Conservation (phyloP, 2,113 vertebrate genomes). For the Bettongia penicillata region DNA sequence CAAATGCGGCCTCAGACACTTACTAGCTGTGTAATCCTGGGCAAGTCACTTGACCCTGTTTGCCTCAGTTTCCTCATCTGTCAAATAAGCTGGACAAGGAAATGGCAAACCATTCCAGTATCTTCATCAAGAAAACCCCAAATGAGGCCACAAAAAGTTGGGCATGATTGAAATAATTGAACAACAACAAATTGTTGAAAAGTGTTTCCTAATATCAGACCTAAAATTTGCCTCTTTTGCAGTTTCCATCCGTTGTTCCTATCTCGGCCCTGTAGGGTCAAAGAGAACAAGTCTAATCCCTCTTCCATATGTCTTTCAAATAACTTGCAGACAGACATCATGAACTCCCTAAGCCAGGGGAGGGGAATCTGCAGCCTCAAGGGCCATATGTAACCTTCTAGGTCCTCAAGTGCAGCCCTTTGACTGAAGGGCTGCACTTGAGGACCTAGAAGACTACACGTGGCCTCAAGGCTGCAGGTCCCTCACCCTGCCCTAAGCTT, state of each 20-base stretch:
- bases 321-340: background rate
- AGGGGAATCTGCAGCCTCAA: too few species aligned
- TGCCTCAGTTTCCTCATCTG: background rate
- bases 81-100: background rate
- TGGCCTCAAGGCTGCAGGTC: too few species aligned
- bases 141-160: background rate
- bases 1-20: background rate
- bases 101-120: background rate
- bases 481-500: background rate
- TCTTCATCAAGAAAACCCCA: background rate
- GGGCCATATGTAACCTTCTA: too few species aligned
- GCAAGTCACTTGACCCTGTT: background rate
- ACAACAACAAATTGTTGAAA: background rate
- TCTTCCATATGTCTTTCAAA: background rate
- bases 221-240: background rate
- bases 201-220: background rate
- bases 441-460: too few species aligned
- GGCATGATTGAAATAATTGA: background rate
- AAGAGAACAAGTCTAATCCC: background rate
- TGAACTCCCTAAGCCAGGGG: too few species aligned
- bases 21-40: background rate
- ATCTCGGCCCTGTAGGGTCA: background rate
- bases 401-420: too few species aligned
- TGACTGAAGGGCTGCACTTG: too few species aligned
- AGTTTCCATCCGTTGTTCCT: background rate